Evolutionary conservation across 2,113 vertebrate genomes (phyloP).

Genomic region (Cebidichthys violaceus): DNA sequence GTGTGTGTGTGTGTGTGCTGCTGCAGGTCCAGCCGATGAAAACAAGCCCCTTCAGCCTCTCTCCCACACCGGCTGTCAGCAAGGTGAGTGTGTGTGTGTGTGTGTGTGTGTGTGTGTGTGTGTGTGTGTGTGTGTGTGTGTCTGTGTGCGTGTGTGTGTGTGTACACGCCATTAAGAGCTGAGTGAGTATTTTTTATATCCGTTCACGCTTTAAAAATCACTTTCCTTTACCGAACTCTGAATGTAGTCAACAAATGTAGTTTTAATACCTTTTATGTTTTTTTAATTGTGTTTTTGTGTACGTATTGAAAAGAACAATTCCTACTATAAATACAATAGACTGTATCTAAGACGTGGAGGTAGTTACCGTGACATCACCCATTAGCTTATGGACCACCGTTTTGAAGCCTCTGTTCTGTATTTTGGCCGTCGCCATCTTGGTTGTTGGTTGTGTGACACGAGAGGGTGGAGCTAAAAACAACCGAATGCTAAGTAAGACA

Average conservation of each 20-base stretch:
- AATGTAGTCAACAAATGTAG: background rate
- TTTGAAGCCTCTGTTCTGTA: too few relatives aligned
- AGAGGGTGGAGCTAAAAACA: too few relatives aligned
- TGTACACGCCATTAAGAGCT: background rate
- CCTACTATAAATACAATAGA: too few relatives aligned
- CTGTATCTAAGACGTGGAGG: too few relatives aligned
- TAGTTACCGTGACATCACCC: too few relatives aligned
- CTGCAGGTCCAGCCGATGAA: constrained; percentile 87
- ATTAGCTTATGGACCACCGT: too few relatives aligned
- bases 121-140: background rate
- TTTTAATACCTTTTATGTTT: background rate
- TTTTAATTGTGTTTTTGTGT: background rate
- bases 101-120: constrained; percentile 3
- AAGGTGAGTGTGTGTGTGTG: constrained; percentile 79
- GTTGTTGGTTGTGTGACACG: background rate
- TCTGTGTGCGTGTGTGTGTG: background rate
- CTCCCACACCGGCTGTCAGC: constrained; percentile 83
- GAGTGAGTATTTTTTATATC: background rate
- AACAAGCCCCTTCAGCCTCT: constrained; percentile 84
- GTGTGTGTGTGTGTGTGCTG: background rate
- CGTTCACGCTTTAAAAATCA: background rate
- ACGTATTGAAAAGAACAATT: background rate
- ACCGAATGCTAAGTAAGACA: too few relatives aligned
- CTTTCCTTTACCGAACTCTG: background rate
- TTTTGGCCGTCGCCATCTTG: background rate